Evolutionary conservation across 2,113 vertebrate species (phyloP), one percentile per base, ranked within the genome.

Genomic region (Solea solea): DNA sequence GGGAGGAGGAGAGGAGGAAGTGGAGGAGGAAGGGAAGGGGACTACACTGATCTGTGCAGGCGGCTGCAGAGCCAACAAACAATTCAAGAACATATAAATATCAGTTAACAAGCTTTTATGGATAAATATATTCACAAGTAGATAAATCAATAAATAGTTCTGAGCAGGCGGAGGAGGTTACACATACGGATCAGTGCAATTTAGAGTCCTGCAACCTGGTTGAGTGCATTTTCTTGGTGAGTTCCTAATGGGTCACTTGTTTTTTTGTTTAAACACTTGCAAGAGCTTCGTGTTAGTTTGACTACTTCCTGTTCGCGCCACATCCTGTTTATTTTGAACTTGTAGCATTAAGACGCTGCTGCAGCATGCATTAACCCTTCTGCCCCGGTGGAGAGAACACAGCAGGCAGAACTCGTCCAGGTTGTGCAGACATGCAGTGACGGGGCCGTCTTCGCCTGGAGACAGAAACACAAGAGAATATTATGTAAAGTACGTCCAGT

Each of bases 1-100:
- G 68, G 16, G 13, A 16, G 34, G 11, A 12, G 40, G 13, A 8
- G 57, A 7, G 27, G 34, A 56, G 63, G 67, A 46, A 34, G 69
- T 10, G 8, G 10, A 13, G 48, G 45, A 58, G 58, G 51, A 11
- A 66, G 16, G 8, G 8, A 5, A 34, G 44, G 42, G 45, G 57
- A 27, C 80, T 76, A 58, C 81, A 68, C 59, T 86, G 86, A 86
- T 89, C 85, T 84, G 76, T 74, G 53, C 66, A 74, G 63, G 70
- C 73, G 58, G 72, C 76, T 83, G 73, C 81, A 78, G 82, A 76
- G 57, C 73, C 25, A 45, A 78, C 49, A 60, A 40, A 50, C 7
- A 49, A 68, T n/a, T 21, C 40, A 49, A 54, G 55, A 69, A 69
- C 56, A 74, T 78, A 74, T 64, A 74, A 41, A 60, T 16, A 27